A percentile compares a stretch with the other conserved stretches of the same genome.
Conservation (phyloP, 2,888 invertebrate genomes). For the Copidosoma aretas region DNA sequence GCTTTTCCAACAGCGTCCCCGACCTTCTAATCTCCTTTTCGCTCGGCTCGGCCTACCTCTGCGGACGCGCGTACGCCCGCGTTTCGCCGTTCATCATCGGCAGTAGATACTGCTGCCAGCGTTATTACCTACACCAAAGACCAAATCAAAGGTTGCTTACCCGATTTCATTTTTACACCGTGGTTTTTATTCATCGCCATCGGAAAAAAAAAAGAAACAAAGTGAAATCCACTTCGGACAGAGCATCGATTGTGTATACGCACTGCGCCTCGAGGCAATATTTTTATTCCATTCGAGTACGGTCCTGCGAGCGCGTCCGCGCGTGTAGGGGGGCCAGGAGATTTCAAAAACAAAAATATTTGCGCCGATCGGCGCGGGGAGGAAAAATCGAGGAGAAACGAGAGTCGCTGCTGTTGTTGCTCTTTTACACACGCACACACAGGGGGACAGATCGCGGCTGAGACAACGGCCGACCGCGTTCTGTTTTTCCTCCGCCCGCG, state of each 20-base stretch:
- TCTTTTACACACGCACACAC: too few species aligned
- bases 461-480: conserved; percentile 47
- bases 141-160: too few species aligned
- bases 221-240: too few species aligned
- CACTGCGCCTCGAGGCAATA: not conserved
- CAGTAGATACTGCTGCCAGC: not conserved
- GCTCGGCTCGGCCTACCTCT: conserved; percentile 19
- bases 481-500: conserved; percentile 13
- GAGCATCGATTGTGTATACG: too few species aligned
- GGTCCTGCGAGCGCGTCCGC: not conserved
- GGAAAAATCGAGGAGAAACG: not conserved
- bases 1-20: not conserved
- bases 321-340: conserved; percentile 5
- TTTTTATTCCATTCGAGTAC: not conserved
- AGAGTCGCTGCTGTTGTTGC: conserved; percentile 45
- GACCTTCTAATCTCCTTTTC: conserved; percentile 34
- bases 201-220: not conserved
- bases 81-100: conserved; percentile 20
- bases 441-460: conserved; percentile 48
- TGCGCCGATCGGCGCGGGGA: not conserved
- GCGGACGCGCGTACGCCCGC: not conserved
- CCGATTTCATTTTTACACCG: too few species aligned
- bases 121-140: too few species aligned
- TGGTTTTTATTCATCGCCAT: not conserved
- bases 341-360: not conserved